phyloP scores from a whole-genome alignment of 2,888 invertebrate genomes.

The Lamellibrachia satsuma region DNA sequence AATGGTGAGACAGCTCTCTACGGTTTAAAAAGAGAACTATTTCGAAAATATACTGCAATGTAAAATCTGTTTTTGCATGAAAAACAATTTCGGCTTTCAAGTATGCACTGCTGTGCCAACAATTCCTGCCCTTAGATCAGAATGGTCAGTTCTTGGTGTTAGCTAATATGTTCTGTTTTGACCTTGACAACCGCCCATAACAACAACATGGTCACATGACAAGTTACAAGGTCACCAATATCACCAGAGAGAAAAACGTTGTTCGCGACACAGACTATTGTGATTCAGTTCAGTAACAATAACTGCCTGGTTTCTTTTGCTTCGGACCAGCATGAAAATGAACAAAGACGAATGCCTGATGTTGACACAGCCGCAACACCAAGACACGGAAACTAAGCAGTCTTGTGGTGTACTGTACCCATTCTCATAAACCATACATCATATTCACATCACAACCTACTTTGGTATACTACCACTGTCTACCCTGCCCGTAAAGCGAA shows the following conservation, averaged over 20 bases:
- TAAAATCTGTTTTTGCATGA: neutral
- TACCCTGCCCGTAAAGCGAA: neutral
- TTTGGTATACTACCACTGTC: neutral
- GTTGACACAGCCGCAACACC: too few relatives aligned
- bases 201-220: neutral
- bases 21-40: neutral
- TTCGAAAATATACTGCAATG: neutral
- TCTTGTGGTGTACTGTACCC: neutral
- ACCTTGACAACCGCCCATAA: neutral
- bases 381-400: too few relatives aligned
- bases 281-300: neutral
- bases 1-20: too few relatives aligned
- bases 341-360: too few relatives aligned
- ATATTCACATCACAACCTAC: neutral
- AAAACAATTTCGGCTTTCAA: neutral
- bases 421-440: neutral
- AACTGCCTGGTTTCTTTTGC: neutral
- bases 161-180: too few relatives aligned
- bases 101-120: neutral
- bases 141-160: too few relatives aligned
- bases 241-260: neutral
- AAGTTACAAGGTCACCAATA: neutral
- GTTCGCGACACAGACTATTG: neutral
- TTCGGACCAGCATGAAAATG: neutral
- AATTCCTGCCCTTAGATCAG: neutral